Percentiles rank a stretch among this genome's conserved stretches.
phyloP scores from a whole-genome alignment of 2,888 invertebrate species.

The Opisthograptis luteolata region DNA sequence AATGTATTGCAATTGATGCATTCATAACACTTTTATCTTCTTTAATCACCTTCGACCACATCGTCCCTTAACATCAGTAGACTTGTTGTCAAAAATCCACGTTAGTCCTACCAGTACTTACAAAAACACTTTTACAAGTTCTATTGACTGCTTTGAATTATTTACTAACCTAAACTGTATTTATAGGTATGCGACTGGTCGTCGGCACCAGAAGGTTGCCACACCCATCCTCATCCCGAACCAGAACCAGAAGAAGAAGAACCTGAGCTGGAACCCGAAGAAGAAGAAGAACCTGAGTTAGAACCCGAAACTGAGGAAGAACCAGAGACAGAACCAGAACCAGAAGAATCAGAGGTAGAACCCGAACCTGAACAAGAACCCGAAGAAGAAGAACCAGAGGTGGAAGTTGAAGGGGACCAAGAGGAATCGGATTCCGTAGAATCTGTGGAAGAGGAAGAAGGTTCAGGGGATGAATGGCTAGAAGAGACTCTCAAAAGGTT shows the following conservation, averaged over 20 bases:
- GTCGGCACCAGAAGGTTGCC: conserved; percentile 55
- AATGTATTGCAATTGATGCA: too few relatives aligned
- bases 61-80: too few relatives aligned
- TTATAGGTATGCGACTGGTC: conserved; percentile 71
- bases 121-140: too few relatives aligned
- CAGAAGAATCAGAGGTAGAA: conserved; percentile 56
- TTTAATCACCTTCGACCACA: too few relatives aligned
- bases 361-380: conserved; percentile 64
- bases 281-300: conserved; percentile 57
- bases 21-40: too few relatives aligned
- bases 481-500: conserved; percentile 44
- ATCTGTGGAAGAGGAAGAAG: conserved; percentile 42
- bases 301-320: conserved; percentile 66
- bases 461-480: conserved; percentile 49
- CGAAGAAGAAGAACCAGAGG: conserved; percentile 63
- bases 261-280: conserved; percentile 27
- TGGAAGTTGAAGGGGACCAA: conserved; percentile 48
- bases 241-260: conserved; percentile 29
- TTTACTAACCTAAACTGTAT: too few relatives aligned
- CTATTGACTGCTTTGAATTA: too few relatives aligned
- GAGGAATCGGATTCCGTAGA: conserved; percentile 64
- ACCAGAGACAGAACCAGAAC: conserved; percentile 50
- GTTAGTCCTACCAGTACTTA: too few relatives aligned
- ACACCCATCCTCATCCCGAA: conserved; percentile 21
- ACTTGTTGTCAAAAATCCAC: too few relatives aligned